Evolutionary conservation across 2,888 invertebrate genomes (phyloP), one percentile per base, ranked within the genome.

Genomic region (Zele albiditarsus): DNA sequence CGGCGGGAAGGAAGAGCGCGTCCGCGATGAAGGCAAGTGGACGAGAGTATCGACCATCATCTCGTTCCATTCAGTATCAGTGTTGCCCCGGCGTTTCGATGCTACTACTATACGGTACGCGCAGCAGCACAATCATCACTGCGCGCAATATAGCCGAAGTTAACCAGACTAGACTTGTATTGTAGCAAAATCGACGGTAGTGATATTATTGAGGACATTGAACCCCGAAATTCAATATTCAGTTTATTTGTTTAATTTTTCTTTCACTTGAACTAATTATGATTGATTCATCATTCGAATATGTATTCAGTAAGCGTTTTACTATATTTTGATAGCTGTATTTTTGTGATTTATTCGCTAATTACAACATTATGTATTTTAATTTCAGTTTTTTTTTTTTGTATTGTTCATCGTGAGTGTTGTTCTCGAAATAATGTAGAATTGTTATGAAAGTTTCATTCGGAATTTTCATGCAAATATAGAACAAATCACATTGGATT

Each of bases 61-160:
- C 68, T 74, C 81, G 83, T 84, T 79, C 82, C 84, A 84, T 85
- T 86, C 83, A 83, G 80, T 75, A 20, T 86, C 83, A 83, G 80
- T 75, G 53, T 53, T 77, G 71, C 80, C 74, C 77, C 76, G 79
- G 79, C 73, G 73, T 78, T 77, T 73, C 60, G 49, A 75, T 70
- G 74, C 66, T 68, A 66, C 70, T 66, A 53, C 53, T 53, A 53
- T 53, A 62, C 67, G 74, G 74, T 74, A 65, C 77, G 77, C 75
- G 74, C 74, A 69, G 74, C 74, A 74, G 68, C 73, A 53, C 27
- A 38, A 38, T 38, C 38, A 69, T 42, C 67, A 67, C 58, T 20
- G 27, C 53, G 20, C 20, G 53, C 53, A 53, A 53, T 53, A 53
- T 53, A 53, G 20, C n/a, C n/a, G 63, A 20, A 33, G 20, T 53